Percentiles rank a stretch among this genome's conserved stretches.
Evolutionary conservation across 2,888 invertebrate genomes (phyloP).

Genomic region (Drosophila siamana): DNA sequence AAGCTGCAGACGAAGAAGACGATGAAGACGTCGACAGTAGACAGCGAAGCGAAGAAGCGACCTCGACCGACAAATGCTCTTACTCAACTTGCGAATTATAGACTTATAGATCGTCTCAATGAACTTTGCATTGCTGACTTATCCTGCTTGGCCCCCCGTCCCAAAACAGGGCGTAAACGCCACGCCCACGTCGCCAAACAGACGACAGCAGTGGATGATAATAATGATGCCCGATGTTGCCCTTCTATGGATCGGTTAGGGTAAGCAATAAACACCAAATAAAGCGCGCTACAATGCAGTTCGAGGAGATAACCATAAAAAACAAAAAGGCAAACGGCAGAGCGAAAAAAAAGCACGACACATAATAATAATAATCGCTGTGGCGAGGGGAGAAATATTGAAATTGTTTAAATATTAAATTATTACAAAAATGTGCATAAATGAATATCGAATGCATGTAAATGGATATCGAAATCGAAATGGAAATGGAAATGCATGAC

Average conservation of each 20-base stretch:
- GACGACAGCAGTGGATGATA: slow-evolving; percentile 18
- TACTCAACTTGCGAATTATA: no score
- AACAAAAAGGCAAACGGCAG: neutral
- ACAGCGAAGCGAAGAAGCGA: no score
- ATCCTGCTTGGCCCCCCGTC: neutral
- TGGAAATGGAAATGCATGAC: slow-evolving; percentile 63
- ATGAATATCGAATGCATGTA: slow-evolving; percentile 66
- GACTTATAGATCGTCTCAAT: no score
- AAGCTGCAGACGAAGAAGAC: no score
- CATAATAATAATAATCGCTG: slow-evolving; percentile 21
- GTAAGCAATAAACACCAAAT: slow-evolving; percentile 77
- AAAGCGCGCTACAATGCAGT: slow-evolving; percentile 67
- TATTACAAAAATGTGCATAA: slow-evolving; percentile 67
- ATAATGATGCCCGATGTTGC: slow-evolving; percentile 34
- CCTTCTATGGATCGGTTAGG: slow-evolving; percentile 61
- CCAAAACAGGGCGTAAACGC: slow-evolving; percentile 10
- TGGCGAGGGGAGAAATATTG: slow-evolving; percentile 48
- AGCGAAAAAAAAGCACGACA: neutral
- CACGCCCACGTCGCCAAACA: slow-evolving; percentile 35
- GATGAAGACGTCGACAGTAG: neutral
- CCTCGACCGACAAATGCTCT: slow-evolving; percentile 29
- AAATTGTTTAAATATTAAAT: slow-evolving; percentile 76
- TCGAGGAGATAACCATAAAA: slow-evolving; percentile 62
- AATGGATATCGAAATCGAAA: slow-evolving; percentile 45
- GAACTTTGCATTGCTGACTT: neutral